These are phyloP conservation scores for Myanophis thanlyinensis DNA, from an alignment of 2,113 vertebrate species.

Conservation along the genomic window DNA sequence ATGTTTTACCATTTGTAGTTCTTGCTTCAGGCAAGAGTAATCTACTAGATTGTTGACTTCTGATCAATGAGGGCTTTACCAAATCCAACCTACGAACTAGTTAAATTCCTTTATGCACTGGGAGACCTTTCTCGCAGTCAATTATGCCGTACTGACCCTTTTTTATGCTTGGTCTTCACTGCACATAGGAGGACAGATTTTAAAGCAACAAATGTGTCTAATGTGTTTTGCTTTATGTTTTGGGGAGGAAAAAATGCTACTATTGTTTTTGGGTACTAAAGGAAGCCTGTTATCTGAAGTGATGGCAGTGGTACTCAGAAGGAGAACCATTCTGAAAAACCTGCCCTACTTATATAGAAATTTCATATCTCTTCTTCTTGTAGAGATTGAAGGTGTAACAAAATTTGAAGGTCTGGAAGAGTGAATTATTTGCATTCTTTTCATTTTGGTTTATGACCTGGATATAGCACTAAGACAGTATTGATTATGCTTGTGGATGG, in stretches of 20 bases:
- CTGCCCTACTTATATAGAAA: not conserved
- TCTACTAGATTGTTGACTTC: not conserved
- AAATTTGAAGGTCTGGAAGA: not conserved
- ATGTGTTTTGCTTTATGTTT: not conserved
- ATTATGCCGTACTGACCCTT: not conserved
- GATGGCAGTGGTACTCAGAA: not conserved
- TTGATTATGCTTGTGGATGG: not conserved
- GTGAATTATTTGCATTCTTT: not conserved
- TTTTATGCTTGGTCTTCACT: not conserved
- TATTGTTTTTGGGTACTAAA: not conserved
- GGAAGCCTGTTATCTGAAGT: not conserved
- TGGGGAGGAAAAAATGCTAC: not conserved
- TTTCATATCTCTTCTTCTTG: not conserved
- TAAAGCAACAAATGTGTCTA: not conserved
- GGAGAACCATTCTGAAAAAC: not conserved
- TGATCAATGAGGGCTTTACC: not conserved
- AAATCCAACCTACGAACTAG: not conserved
- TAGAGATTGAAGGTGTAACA: not conserved
- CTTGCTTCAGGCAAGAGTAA: not conserved
- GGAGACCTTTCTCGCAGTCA: not conserved
- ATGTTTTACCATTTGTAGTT: not conserved
- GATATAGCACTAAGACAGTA: not conserved
- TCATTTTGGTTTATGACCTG: not conserved
- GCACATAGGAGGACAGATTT: not conserved
- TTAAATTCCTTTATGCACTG: not conserved